These are phyloP conservation scores for Carposina sasakii DNA, from an alignment of 1,140 invertebrate genomes.

Conservation along the genomic window DNA sequence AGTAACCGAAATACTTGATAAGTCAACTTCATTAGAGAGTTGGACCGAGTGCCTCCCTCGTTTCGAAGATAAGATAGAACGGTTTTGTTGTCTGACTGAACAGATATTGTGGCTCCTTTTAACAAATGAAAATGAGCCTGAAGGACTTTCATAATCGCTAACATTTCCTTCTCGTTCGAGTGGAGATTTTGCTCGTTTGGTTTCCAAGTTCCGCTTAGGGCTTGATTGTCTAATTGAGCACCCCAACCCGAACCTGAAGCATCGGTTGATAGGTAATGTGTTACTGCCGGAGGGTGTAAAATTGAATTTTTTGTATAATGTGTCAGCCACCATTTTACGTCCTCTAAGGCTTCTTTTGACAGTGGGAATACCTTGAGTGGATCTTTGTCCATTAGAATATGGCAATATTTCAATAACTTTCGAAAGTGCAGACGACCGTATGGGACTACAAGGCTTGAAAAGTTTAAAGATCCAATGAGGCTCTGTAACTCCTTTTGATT, in stretches of 20 bases:
- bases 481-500: slow-evolving; percentile 6
- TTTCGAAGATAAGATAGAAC: slow-evolving; percentile 39
- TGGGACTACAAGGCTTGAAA: slow-evolving; percentile 9
- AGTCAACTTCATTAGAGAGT: slow-evolving; percentile 11
- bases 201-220: slow-evolving; percentile 24
- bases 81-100: slow-evolving; percentile 40
- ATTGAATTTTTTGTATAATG: slow-evolving; percentile 6
- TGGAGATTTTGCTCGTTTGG: slow-evolving; percentile 13
- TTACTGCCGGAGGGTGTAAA: slow-evolving; percentile 15
- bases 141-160: slow-evolving; percentile 23
- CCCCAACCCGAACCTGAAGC: slow-evolving; percentile 35
- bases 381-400: neutral
- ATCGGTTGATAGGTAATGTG: slow-evolving; percentile 29
- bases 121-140: slow-evolving; percentile 12
- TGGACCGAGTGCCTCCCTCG: slow-evolving; percentile 25
- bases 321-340: slow-evolving; percentile 10
- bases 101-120: slow-evolving; percentile 13
- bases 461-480: slow-evolving; percentile 5
- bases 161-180: slow-evolving; percentile 21
- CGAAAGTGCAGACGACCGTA: slow-evolving; percentile 2
- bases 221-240: slow-evolving; percentile 22
- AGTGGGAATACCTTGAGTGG: neutral
- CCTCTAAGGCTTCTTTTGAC: neutral
- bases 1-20: slow-evolving; percentile 6
- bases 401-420: neutral